A percentile compares a stretch with the other conserved stretches of the same genome.
Conservation (phyloP, 2,888 invertebrate species). For the Ophion costatus region DNA sequence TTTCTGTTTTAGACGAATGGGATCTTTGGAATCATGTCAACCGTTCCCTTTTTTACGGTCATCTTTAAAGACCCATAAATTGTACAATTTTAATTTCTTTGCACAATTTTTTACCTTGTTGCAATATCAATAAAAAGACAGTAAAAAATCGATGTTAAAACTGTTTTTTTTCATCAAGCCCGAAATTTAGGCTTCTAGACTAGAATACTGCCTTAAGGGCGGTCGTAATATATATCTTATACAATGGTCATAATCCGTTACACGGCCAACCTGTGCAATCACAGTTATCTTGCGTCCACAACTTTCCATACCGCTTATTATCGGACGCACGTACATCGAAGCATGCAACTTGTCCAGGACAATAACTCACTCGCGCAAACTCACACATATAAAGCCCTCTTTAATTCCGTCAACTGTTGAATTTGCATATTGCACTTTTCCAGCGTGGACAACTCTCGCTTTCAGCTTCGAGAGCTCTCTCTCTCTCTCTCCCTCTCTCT, state of each 20-base stretch:
- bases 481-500: conserved; percentile 21
- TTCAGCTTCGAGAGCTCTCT: conserved; percentile 25
- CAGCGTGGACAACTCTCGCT: conserved; percentile 22
- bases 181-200: too few relatives aligned
- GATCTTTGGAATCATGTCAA: too few relatives aligned
- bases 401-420: conserved; percentile 41
- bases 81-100: too few relatives aligned
- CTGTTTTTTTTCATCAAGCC: too few relatives aligned
- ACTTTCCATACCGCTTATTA: conserved; percentile 45
- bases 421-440: conserved; percentile 68
- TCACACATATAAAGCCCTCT: conserved; percentile 9
- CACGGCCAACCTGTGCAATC: conserved; percentile 37
- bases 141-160: too few relatives aligned
- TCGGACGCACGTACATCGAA: conserved; percentile 52
- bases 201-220: too few relatives aligned
- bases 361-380: conserved; percentile 20
- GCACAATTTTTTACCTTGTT: too few relatives aligned
- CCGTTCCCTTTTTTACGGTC: too few relatives aligned
- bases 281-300: conserved; percentile 30
- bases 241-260: conserved; percentile 4
- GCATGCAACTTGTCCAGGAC: conserved; percentile 21
- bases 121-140: too few relatives aligned
- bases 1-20: too few relatives aligned
- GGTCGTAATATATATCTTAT: neutral
- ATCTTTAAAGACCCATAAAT: too few relatives aligned